Evolutionary conservation across 2,797 vertebrate species (phyloP).

Genomic region (Pseudotriccus pelzelni): DNA sequence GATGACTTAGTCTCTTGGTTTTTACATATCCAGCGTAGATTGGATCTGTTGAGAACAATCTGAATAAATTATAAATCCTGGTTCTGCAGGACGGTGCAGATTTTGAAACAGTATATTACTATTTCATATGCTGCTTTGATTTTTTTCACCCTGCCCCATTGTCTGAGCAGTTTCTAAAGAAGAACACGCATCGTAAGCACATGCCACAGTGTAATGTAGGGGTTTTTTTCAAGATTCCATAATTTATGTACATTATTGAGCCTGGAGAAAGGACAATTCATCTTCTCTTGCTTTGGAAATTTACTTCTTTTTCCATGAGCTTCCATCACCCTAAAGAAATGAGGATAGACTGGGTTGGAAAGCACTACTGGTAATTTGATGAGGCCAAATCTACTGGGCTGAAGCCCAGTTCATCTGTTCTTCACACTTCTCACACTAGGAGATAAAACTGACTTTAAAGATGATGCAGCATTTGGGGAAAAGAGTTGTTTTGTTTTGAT

Average conservation of each 20-base stretch:
- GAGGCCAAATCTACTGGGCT: conserved; percentile 33
- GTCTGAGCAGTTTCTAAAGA: conserved; percentile 53
- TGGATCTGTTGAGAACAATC: conserved; percentile 71
- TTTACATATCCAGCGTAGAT: conserved; percentile 70
- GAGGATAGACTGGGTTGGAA: conserved; percentile 29
- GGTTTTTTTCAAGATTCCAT: not conserved
- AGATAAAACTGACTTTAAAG: conserved; percentile 35
- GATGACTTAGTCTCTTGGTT: conserved; percentile 56
- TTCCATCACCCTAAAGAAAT: conserved; percentile 49
- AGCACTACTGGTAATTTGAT: not conserved
- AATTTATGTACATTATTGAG: conserved; percentile 4
- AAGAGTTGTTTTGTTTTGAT: conserved; percentile 51
- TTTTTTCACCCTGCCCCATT: not conserved
- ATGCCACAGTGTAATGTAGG: conserved; percentile 31
- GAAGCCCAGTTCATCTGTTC: conserved; percentile 1
- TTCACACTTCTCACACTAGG: conserved; percentile 16
- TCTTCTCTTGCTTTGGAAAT: conserved; percentile 6
- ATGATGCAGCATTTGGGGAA: conserved; percentile 7
- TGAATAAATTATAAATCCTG: conserved; percentile 66
- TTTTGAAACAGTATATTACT: conserved; percentile 70
- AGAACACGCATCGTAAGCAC: conserved; percentile 60
- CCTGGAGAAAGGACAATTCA: not conserved
- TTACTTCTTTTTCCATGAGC: conserved; percentile 24
- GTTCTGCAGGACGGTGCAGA: conserved; percentile 73
- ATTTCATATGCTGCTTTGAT: conserved; percentile 75